These are phyloP conservation scores for Morus bassanus DNA, from an alignment of 2,797 vertebrate species.

Conservation along the genomic window DNA sequence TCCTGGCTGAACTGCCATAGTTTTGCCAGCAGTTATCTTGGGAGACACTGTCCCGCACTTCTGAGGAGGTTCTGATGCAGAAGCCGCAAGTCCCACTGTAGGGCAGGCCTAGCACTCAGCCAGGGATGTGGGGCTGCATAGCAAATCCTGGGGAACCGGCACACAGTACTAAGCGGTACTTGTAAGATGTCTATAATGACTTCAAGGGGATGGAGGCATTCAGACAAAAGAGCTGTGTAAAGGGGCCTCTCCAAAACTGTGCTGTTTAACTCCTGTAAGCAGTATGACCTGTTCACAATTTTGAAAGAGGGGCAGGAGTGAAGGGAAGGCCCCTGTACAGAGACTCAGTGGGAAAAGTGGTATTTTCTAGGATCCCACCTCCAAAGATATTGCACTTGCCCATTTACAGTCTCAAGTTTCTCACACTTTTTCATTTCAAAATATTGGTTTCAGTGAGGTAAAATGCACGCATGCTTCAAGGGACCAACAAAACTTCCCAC, in stretches of 20 bases:
- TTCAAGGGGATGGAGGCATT: neutral
- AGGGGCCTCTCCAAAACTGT: neutral
- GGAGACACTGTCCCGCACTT: neutral
- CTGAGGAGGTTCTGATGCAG: neutral
- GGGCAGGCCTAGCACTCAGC: neutral
- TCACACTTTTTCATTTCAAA: neutral
- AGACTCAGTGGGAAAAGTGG: neutral
- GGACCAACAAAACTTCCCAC: neutral
- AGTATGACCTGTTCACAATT: neutral
- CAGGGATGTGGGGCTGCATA: neutral
- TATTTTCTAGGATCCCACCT: neutral
- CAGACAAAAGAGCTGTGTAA: neutral
- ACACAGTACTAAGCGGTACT: neutral
- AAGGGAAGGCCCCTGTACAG: neutral
- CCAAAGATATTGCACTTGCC: neutral
- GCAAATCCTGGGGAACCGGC: neutral
- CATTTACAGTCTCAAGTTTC: neutral
- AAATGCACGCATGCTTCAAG: neutral
- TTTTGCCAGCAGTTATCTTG: neutral
- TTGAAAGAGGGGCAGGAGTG: neutral
- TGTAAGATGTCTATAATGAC: neutral
- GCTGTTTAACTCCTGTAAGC: neutral
- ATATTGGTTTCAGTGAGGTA: neutral
- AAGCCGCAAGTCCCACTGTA: rapidly evolving
- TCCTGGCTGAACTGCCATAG: neutral